Base-by-base conservation (phyloP, 2,888 invertebrate genomes). In the Eubasilissa splendida region DNA sequence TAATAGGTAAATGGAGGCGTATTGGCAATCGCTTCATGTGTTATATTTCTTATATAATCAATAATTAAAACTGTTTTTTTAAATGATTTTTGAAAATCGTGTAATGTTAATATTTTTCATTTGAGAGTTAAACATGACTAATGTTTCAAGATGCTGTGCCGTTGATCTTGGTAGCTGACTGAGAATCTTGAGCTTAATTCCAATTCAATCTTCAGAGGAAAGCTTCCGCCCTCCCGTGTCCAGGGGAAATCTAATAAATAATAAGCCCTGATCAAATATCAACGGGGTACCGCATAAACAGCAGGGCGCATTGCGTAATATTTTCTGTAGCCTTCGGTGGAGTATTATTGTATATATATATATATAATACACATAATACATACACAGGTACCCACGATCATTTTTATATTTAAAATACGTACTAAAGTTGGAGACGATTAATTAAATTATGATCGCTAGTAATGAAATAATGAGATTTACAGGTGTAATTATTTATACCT, bases 291-390 rank as follows among this genome's bases (percentile, higher is more conserved):
- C 56, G 76, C 50, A 31, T 54, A 56, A 71, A 14, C 81, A 79
- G 81, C 81, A 79, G 80, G 83, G 76, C 56, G 22, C 74, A 33
- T 70, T 74, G 79, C 80, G 83, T 83, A 83, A 82, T 82, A 80
- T 81, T 80, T 80, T 83, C 79, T 66, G 71, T 79, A 31, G 77
- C 66, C 60, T 66, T 42, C 77, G 52, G 56, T 66, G 14, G n/a
- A 63, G 59, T 79, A 31, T 10, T 60, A 76, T 53, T 14, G 31
- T 11, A 50, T 22, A 22, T 22, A 22, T 11, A 50, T 22, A 22
- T 22, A 22, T 22, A 22, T 22, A 1, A 22, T 22, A 22, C 22
- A 22, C 22, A 22, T 68, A 14, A 50, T 58, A 22, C 74, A 12
- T 12, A 75, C 74, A 60, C 14, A 31, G 33, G 59, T 53, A 22